Percentiles rank a stretch among this genome's conserved stretches.
Evolutionary conservation across 1,140 invertebrate species (phyloP).

Genomic region (Apis dorsata): DNA sequence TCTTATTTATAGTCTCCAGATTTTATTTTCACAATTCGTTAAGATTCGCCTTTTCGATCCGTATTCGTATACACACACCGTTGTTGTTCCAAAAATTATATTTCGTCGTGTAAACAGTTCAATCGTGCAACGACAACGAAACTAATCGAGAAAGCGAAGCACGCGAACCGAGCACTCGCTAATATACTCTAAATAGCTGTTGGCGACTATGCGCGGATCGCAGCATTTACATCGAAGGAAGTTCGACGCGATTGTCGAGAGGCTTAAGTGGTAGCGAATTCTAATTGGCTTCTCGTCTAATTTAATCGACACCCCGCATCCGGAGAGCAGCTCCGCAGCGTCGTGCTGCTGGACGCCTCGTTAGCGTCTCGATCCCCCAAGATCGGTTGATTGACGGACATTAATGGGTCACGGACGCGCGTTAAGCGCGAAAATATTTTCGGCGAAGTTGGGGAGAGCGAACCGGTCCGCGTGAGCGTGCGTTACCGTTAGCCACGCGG

Average conservation of each 20-base stretch:
- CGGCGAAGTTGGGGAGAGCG: slow-evolving; percentile 8
- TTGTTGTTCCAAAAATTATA: too few species aligned
- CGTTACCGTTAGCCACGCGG: slow-evolving; percentile 49
- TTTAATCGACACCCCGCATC: slow-evolving; percentile 14
- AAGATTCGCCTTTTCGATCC: too few species aligned
- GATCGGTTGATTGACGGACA: slow-evolving; percentile 58
- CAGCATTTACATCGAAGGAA: too few species aligned
- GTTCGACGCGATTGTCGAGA: neutral
- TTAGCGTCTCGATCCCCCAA: slow-evolving; percentile 13
- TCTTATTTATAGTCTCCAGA: too few species aligned
- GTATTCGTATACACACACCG: too few species aligned
- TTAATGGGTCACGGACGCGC: slow-evolving; percentile 72
- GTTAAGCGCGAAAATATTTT: slow-evolving; percentile 57
- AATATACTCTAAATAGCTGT: too few species aligned
- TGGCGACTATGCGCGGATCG: neutral
- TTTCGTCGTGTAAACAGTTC: too few species aligned
- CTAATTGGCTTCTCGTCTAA: slow-evolving; percentile 30
- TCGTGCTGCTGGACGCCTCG: neutral
- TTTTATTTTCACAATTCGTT: too few species aligned
- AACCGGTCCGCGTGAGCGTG: slow-evolving; percentile 40
- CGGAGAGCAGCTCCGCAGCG: neutral
- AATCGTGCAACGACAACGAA: too few species aligned
- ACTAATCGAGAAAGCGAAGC: neutral
- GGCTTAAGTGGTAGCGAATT: neutral
- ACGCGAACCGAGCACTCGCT: too few species aligned